Base-by-base conservation (phyloP, 37 sponge, comb jelly and placozoan genomes). In the Mnemiopsis leidyi region DNA sequence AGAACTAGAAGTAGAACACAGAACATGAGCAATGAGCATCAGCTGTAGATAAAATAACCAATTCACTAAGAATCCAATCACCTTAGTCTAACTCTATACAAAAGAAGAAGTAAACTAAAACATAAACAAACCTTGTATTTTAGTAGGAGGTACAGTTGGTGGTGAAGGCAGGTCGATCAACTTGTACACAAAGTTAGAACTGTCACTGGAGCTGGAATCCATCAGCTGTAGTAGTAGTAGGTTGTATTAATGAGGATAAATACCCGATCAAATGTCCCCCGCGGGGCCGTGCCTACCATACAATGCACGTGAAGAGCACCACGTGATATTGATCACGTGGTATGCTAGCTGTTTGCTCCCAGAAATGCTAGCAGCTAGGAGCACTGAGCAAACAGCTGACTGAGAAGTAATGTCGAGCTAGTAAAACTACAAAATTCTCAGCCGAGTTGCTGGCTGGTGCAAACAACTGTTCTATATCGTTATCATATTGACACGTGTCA, bases 121-220 rank as follows among this genome's bases (percentile, higher is more conserved):
- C 61, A 13, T 48, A 48, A 71, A 28, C 25, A 23, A 13, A 71
- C 73, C 73, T 18, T 71, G 25, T 71, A 71, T 71, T 28, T 71
- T 71, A 71, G 73, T 71, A 5, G 73, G 73, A 2, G 73, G 73
- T 18, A 71, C 73, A n/a, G 7, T 13, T 5, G 73, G 73, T 5
- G 73, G 73, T 71, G 73, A 71, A 71, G 73, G 73, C 21, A 71
- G 73, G 20, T 71, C 73, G 30, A 71, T 71, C 29, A 71, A 28
- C 24, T 71, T 71, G 73, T 71, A 71, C 73, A 71, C 73, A 28
- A 71, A 71, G 73, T 71, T 71, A 5, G 73, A 71, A 71, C 73
- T 71, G 73, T 71, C 61, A 48, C 9, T 71, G 3, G 73, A 48
- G 61, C 61, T 48, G 9, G 61, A 48, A 48, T 48, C 61, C 61